phyloP scores from a whole-genome alignment of 37 sponge, comb jelly and placozoan genomes.

The Oscarella lobularis region DNA sequence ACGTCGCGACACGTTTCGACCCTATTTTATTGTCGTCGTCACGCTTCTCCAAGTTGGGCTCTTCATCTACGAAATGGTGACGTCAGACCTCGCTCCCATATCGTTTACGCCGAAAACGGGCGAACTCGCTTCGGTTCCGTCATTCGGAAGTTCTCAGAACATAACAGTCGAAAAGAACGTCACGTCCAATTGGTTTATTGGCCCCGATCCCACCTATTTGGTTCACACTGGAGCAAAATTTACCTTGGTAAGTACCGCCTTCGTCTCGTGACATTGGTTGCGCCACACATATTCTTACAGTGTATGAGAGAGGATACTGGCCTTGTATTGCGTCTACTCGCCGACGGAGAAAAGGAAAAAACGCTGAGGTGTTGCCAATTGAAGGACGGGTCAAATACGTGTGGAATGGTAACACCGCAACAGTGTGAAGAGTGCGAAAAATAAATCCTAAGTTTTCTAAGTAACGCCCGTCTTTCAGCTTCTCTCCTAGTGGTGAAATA shows the following conservation, averaged over 20 bases:
- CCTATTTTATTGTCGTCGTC: neutral
- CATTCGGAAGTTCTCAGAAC: slow-evolving; percentile 5
- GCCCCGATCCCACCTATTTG: neutral
- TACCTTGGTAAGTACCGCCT: slow-evolving; percentile 20
- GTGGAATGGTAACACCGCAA: neutral
- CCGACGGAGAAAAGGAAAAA: neutral
- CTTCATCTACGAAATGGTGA: neutral
- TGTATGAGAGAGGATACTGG: slow-evolving; percentile 6
- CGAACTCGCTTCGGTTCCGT: neutral
- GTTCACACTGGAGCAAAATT: slow-evolving; percentile 3
- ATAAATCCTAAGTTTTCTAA: neutral
- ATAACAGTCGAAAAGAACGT: slow-evolving; percentile 3
- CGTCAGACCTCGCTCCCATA: neutral
- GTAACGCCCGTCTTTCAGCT: slow-evolving; percentile 1
- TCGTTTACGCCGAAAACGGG: slow-evolving; percentile 11
- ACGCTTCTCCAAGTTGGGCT: neutral
- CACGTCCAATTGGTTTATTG: slow-evolving; percentile 4
- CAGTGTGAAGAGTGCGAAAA: neutral
- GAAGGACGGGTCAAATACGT: neutral
- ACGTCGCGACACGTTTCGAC: too few species aligned
- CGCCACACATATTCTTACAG: slow-evolving; percentile 7
- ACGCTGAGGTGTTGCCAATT: neutral
- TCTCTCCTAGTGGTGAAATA: slow-evolving; percentile 5
- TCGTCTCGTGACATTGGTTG: neutral
- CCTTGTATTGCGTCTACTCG: neutral